Evolutionary conservation across 2,888 invertebrate genomes (phyloP), one percentile per base, ranked within the genome.

Genomic region (Crocallis elinguaria): DNA sequence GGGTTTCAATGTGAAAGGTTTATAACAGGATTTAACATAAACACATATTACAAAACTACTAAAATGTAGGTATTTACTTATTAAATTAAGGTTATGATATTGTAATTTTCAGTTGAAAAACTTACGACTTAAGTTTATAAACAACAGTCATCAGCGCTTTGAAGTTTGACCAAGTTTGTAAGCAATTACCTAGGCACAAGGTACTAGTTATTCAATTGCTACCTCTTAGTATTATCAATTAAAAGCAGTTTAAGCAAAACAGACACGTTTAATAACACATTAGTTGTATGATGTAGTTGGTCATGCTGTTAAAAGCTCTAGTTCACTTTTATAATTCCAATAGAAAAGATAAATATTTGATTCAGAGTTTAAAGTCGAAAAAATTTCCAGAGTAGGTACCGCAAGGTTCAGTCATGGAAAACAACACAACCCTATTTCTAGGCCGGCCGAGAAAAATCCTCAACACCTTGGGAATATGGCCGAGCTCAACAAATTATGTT

Each of bases 401-500:
- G 2, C 36, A 36, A 12, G 29, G 41, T 43, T 14, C 7, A 21
- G 11, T 21, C 6, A 84, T 82, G 82, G 7, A 52, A 1, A 65
- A 71, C 45, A 81, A 73, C 46, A 68, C 76, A 0, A 56, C 68
- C 0, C 49, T 85, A 36, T 89, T 78, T 37, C 54, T 89, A 6
- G 67, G 62, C 2, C 69, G 77, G 6, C 78, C 86, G 0, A 76
- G 67, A 50, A 79, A 62, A 23, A 74, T 84, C 8, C 52, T 89
- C n/a, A 67, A 61, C 19, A 67, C 73, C 2, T 68, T 84, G 6
- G 86, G 86, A 0, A 67, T 88, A 12, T 88, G 90, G 89, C 62
- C 80, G 0, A 67, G 70, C 1, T 71, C 77, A 0, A 64, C 72
- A 9, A 77, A 69, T 1, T 62, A 71, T 16, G 46, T 67, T 1